These are phyloP conservation scores for Gorsachius magnificus DNA, from an alignment of 2,797 vertebrate species.

Conservation along the genomic window DNA sequence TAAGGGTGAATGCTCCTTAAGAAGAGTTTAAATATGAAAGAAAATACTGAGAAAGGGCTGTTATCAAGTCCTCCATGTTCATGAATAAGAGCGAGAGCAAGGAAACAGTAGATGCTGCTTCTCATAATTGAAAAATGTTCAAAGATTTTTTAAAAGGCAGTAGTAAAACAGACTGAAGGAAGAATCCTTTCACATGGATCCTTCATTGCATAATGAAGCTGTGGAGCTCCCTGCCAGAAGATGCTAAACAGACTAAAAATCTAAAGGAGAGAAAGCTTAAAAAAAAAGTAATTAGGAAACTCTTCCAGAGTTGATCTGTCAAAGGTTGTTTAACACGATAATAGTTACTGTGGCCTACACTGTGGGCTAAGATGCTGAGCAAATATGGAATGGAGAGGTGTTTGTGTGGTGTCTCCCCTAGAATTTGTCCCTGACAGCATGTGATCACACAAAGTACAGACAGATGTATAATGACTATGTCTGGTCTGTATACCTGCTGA, in stretches of 20 bases:
- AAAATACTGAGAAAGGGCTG: background rate
- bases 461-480: background rate
- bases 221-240: background rate
- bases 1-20: background rate
- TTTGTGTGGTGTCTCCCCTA: background rate
- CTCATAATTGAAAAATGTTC: background rate
- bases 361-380: background rate
- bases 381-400: background rate
- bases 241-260: background rate
- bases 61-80: background rate
- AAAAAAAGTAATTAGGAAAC: background rate
- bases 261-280: background rate
- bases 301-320: background rate
- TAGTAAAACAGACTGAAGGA: background rate
- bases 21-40: background rate
- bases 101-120: background rate
- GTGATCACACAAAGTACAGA: background rate
- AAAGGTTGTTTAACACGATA: background rate
- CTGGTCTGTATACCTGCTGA: background rate
- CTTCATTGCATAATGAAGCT: fast-evolving
- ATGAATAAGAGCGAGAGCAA: background rate
- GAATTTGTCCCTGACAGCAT: background rate
- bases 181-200: background rate
- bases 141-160: background rate
- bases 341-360: background rate